A percentile compares a stretch with the other conserved stretches of the same genome.
phyloP scores from a whole-genome alignment of 1,140 invertebrate genomes.

The Nylanderia fulva region DNA sequence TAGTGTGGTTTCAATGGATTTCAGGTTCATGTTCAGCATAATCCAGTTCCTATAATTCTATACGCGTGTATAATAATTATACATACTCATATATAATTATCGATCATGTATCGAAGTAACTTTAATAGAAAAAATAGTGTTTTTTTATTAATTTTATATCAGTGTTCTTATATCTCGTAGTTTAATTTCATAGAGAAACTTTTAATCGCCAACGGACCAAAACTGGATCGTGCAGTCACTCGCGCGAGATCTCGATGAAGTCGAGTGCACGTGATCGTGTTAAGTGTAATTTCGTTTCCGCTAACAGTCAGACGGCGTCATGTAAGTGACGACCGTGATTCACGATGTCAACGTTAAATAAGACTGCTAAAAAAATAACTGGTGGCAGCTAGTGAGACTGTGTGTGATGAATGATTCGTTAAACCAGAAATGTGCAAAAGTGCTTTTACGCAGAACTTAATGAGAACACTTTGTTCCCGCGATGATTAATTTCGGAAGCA shows the following conservation, averaged over 20 bases:
- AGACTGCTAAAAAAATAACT: neutral
- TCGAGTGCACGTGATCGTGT: neutral
- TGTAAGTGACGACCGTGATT: slow-evolving; percentile 6
- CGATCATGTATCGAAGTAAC: neutral
- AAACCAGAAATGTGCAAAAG: slow-evolving; percentile 9
- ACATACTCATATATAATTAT: too few species aligned
- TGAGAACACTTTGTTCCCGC: neutral
- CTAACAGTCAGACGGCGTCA: slow-evolving; percentile 12
- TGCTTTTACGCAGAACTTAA: neutral
- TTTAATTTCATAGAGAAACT: neutral
- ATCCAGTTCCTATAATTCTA: too few species aligned
- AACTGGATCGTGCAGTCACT: slow-evolving; percentile 5
- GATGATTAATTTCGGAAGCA: neutral
- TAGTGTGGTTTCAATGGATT: too few species aligned
- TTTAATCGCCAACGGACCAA: neutral
- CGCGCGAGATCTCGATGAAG: neutral
- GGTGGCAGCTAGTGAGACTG: neutral
- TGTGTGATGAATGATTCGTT: slow-evolving; percentile 14
- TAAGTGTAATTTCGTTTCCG: slow-evolving; percentile 13
- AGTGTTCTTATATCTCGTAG: neutral
- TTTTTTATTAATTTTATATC: neutral
- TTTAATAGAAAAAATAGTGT: neutral
- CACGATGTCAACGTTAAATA: neutral
- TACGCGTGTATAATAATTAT: too few species aligned
- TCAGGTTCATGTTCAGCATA: too few species aligned